Conservation (phyloP, 2,888 invertebrate species). For the Thumatha senex region DNA sequence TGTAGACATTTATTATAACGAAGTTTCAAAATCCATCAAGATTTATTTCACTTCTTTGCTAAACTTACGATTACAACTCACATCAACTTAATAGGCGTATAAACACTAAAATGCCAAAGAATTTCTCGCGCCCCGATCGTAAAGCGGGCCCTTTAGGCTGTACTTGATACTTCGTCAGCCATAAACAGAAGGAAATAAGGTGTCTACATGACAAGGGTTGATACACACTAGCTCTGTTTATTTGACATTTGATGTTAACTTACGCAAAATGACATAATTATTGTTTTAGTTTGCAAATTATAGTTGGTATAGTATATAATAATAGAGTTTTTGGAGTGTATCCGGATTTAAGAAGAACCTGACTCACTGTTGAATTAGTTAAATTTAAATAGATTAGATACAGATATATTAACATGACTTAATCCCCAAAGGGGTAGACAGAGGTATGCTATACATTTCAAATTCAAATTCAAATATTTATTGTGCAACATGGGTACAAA, state of each 20-base stretch:
- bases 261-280: constrained; percentile 10
- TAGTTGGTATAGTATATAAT: too few species aligned
- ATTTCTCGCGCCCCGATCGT: constrained; percentile 28
- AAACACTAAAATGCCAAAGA: constrained; percentile 24
- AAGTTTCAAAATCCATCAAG: too few species aligned
- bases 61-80: not conserved
- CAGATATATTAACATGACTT: too few species aligned
- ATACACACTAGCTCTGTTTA: constrained; percentile 26
- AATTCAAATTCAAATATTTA: too few species aligned
- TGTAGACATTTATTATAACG: too few species aligned
- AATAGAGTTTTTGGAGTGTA: too few species aligned
- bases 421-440: too few species aligned
- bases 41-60: not conserved
- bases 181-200: constrained; percentile 42
- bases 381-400: too few species aligned
- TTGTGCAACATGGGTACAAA: too few species aligned
- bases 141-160: constrained; percentile 26
- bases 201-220: constrained; percentile 41
- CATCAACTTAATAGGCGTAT: constrained; percentile 23
- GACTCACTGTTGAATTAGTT: too few species aligned
- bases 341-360: too few species aligned
- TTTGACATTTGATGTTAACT: constrained; percentile 20
- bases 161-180: constrained; percentile 37
- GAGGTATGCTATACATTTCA: too few species aligned
- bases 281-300: constrained; percentile 17